A percentile compares a stretch with the other conserved stretches of the same genome.
Conservation (phyloP, 2,888 invertebrate genomes). For the Andrena camellia region DNA sequence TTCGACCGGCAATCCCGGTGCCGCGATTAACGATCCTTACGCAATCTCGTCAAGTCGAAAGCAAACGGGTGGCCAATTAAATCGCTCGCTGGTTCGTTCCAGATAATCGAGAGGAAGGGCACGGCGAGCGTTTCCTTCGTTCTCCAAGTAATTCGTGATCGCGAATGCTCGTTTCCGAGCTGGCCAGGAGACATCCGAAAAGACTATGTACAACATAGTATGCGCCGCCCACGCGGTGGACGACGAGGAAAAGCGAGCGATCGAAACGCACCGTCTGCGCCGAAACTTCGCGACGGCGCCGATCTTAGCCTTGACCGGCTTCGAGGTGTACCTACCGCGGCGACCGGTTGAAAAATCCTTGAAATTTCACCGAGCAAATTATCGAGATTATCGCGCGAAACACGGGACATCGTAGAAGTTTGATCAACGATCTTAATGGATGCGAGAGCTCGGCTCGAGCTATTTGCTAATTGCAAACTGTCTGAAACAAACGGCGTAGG, state of each 20-base stretch:
- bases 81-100: not conserved
- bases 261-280: not conserved
- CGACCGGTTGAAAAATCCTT: not conserved
- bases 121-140: not conserved
- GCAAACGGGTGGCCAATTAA: not conserved
- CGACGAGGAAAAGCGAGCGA: not conserved
- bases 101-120: not conserved
- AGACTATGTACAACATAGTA: not conserved
- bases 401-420: not conserved
- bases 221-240: not conserved
- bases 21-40: slow-evolving; percentile 1
- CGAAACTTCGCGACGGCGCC: not conserved
- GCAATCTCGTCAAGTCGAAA: not conserved
- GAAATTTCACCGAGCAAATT: not conserved
- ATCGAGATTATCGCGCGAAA: not conserved
- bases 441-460: not conserved
- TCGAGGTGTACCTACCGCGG: not conserved
- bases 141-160: not conserved
- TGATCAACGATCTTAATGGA: not conserved
- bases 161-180: not conserved
- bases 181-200: not conserved
- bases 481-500: slow-evolving; percentile 52
- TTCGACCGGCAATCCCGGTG: not conserved
- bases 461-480: slow-evolving; percentile 57
- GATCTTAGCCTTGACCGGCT: not conserved